Evolutionary conservation across 2,888 invertebrate species (phyloP), one percentile per base, ranked within the genome.

Genomic region (Cordilura impudica): DNA sequence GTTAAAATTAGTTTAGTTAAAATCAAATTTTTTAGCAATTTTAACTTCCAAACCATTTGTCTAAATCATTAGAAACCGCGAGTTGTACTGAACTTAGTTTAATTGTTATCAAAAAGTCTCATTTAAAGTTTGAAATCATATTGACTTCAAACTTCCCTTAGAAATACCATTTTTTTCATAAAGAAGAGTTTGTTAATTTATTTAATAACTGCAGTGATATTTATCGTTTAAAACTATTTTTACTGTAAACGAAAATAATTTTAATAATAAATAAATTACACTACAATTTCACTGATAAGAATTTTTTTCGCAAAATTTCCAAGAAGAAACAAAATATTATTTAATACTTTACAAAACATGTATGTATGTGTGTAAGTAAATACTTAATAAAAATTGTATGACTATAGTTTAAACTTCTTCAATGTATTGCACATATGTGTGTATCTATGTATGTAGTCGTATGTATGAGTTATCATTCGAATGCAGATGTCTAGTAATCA

Each of bases 241-340:
- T n/a, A n/a, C n/a, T 39, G n/a, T 39, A 39, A n/a, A 39, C 1
- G n/a, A 39, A 39, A 39, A 39, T 39, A 4, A 4, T n/a, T n/a
- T 26, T 43, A 66, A 66, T 5, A 66, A 39, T 29, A 31, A 49
- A 63, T 21, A 58, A 43, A 49, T 31, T n/a, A 66, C 7, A 58
- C 35, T n/a, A 58, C 19, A 19, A 65, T 7, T 53, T 10, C 49
- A 65, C 63, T 69, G 66, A 66, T 77, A 74, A 74, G 43, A 66
- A 61, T n/a, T 74, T 16, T 10, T 35, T 58, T 61, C 31, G 60
- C 69, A 70, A 43, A 56, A 49, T 54, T 70, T 71, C 60, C 71
- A 65, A 60, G 45, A 70, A 65, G 60, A 65, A 58, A 60, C 18
- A 12, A 58, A 77, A 45, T 60, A 54, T 47, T 49, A 51, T 54